Percentiles rank a stretch among this genome's conserved stretches.
phyloP scores from a whole-genome alignment of 2,797 vertebrate species.

The Lithobates pipiens region DNA sequence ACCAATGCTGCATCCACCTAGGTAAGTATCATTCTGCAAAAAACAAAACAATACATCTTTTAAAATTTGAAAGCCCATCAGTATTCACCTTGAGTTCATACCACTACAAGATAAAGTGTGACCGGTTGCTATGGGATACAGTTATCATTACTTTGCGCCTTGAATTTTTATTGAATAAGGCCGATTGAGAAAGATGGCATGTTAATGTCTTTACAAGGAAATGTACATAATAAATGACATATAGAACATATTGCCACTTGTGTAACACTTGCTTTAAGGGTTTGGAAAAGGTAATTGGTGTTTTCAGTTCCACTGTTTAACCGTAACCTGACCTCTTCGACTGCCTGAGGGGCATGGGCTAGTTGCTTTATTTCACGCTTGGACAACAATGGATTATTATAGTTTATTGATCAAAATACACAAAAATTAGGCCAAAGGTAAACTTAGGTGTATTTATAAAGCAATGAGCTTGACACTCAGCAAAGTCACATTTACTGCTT shows the following conservation, averaged over 20 bases:
- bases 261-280: conserved; percentile 8
- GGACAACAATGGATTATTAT: conserved; percentile 12
- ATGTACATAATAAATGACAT: background rate
- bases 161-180: too few relatives aligned
- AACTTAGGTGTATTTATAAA: background rate
- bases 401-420: conserved; percentile 21
- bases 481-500: too few relatives aligned
- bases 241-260: background rate
- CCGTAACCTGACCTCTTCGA: conserved; percentile 16
- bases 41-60: too few relatives aligned
- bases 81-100: too few relatives aligned
- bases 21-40: too few relatives aligned
- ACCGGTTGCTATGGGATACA: too few relatives aligned
- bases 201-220: background rate
- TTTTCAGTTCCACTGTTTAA: conserved; percentile 4
- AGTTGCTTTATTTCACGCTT: conserved; percentile 31
- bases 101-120: too few relatives aligned
- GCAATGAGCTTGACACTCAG: background rate
- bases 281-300: conserved; percentile 9
- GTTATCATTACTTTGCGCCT: too few relatives aligned
- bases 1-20: too few relatives aligned
- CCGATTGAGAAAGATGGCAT: background rate
- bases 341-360: conserved; percentile 4
- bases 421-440: conserved; percentile 13
- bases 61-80: too few relatives aligned